Conservation (phyloP, 2,113 vertebrate species). For the Butorides virescens region DNA sequence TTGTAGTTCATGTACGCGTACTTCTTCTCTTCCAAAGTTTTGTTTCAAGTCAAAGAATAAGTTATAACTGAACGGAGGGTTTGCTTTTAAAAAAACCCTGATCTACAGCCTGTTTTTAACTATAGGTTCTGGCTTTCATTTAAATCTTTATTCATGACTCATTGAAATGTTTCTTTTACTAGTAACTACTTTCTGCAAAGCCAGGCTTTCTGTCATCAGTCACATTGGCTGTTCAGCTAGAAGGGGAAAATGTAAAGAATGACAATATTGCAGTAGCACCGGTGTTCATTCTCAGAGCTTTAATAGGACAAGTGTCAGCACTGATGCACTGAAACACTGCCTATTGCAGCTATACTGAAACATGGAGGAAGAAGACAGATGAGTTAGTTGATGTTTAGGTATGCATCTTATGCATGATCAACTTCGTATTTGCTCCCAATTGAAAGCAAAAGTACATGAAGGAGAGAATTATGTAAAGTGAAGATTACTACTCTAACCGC, state of each 20-base stretch:
- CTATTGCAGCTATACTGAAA: neutral
- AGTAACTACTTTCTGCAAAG: neutral
- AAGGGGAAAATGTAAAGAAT: neutral
- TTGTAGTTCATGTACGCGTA: fast-evolving
- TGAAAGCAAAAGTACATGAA: neutral
- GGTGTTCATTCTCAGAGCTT: neutral
- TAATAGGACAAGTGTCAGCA: neutral
- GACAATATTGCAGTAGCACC: neutral
- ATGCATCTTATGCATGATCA: neutral
- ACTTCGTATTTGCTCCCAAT: neutral
- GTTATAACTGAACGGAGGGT: neutral
- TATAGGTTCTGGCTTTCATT: neutral
- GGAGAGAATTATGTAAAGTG: neutral
- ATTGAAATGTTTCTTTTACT: neutral
- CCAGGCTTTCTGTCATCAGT: neutral
- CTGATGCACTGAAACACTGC: neutral
- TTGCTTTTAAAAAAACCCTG: neutral
- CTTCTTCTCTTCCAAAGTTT: neutral
- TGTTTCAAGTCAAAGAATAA: neutral
- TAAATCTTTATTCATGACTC: neutral
- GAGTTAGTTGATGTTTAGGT: neutral
- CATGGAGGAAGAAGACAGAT: neutral
- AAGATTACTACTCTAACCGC: neutral
- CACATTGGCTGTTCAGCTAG: neutral
- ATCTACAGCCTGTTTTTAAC: neutral